Base-by-base conservation (phyloP, 2,888 invertebrate genomes). In the Gastracanthus pulcherrimus region DNA sequence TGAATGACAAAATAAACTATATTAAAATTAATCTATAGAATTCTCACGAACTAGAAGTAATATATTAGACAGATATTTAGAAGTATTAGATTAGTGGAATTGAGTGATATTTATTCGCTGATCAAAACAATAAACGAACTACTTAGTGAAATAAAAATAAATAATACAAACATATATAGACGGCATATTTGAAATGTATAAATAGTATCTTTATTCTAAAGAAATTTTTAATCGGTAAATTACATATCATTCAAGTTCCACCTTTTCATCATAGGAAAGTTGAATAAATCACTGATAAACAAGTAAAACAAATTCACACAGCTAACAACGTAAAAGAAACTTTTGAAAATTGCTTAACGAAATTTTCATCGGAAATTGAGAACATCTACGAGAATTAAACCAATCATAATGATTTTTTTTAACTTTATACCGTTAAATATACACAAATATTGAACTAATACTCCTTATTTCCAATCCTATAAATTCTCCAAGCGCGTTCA, bases 221-320 rank as follows among this genome's bases (percentile, higher is more conserved):
- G n/a, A n/a, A n/a, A n/a, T n/a, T n/a, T n/a, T n/a, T n/a, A n/a
- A n/a, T n/a, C n/a, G n/a, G n/a, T n/a, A n/a, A n/a, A n/a, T n/a
- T n/a, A n/a, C n/a, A n/a, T n/a, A n/a, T n/a, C n/a, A n/a, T n/a
- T n/a, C 23, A 26, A 23, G 26, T 26, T 4, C 55, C 55, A 55
- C 55, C 23, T 55, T 84, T 77, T 84, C 62, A 62, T 23, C 26
- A 34, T 31, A 34, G 34, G 34, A 34, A 62, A 62, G 31, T 62
- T 62, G 62, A 62, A 62, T 62, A 62, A 34, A 34, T 62, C 34
- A 16, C 7, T 34, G 34, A 34, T 31, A 62, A 62, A 62, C 34
- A 62, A 62, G 7, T 34, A 62, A 29, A 62, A n/a, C 34, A 62
- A 34, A 29, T 26, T 62, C 55, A 55, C 55, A 26, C 55, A 55